Percentiles rank a stretch among this genome's conserved stretches.
These are phyloP conservation scores for Sus cebifrons DNA, from an alignment of 2,797 vertebrate species.

Conservation along the genomic window DNA sequence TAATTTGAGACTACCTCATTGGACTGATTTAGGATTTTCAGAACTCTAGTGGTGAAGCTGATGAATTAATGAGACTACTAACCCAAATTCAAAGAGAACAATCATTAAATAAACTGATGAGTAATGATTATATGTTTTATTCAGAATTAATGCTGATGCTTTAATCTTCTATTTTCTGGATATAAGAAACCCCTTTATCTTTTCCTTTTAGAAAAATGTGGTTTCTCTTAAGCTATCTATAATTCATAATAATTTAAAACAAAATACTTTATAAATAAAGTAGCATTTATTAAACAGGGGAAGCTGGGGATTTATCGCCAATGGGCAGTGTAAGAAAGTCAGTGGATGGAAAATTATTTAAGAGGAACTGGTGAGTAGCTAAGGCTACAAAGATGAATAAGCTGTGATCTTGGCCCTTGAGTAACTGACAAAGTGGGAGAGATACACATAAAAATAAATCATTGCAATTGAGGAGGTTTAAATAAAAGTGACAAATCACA, in stretches of 20 bases:
- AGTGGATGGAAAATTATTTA: too few relatives aligned
- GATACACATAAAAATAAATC: background rate
- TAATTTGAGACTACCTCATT: background rate
- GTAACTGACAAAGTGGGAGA: background rate
- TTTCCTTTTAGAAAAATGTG: background rate
- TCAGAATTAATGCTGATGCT: background rate
- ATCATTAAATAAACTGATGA: background rate
- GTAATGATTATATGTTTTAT: background rate
- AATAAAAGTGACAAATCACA: background rate
- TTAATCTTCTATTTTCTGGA: background rate
- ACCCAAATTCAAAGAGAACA: background rate
- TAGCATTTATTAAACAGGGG: background rate
- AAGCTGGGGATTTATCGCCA: too few relatives aligned
- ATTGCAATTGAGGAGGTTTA: background rate
- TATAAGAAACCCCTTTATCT: background rate
- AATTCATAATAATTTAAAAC: background rate
- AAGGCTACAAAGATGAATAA: background rate
- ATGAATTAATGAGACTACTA: background rate
- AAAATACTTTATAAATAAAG: background rate
- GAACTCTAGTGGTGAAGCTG: background rate
- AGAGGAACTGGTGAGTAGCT: background rate
- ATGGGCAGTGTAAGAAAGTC: too few relatives aligned
- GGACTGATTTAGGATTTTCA: background rate
- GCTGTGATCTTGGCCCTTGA: background rate
- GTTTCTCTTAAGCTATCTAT: background rate